Conservation (phyloP, 2,113 vertebrate species). For the Cricetomys ansorgei region DNA sequence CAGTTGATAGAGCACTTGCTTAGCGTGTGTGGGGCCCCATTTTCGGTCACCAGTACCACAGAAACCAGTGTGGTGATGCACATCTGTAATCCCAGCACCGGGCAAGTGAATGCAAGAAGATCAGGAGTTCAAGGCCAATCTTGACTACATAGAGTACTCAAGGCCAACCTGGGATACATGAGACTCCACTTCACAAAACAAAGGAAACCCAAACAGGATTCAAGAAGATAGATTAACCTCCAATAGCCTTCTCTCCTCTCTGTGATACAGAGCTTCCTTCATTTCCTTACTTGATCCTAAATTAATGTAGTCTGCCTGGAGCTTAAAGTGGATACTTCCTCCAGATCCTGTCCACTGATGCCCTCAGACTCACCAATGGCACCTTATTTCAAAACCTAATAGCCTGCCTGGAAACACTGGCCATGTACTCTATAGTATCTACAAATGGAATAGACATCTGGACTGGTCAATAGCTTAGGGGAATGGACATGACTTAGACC, state of each 20-base stretch:
- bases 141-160: neutral
- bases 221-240: neutral
- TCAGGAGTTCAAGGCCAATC: neutral
- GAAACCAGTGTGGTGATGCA: neutral
- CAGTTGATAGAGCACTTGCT: too few relatives aligned
- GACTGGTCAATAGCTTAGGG: neutral
- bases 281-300: neutral
- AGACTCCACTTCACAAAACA: neutral
- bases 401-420: neutral
- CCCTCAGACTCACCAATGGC: neutral
- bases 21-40: neutral
- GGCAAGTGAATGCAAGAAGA: neutral
- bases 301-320: neutral
- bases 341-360: fast-evolving
- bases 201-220: neutral
- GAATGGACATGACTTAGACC: neutral
- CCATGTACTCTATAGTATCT: neutral
- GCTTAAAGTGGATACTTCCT: neutral
- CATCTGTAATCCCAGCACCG: too few relatives aligned
- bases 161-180: neutral
- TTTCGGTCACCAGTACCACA: too few relatives aligned
- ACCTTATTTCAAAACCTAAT: neutral
- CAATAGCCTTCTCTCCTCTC: fast-evolving
- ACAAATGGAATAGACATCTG: neutral
- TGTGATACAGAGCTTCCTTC: neutral